Base-by-base conservation (phyloP, 1,140 invertebrate genomes). In the Drosophila bocqueti region DNA sequence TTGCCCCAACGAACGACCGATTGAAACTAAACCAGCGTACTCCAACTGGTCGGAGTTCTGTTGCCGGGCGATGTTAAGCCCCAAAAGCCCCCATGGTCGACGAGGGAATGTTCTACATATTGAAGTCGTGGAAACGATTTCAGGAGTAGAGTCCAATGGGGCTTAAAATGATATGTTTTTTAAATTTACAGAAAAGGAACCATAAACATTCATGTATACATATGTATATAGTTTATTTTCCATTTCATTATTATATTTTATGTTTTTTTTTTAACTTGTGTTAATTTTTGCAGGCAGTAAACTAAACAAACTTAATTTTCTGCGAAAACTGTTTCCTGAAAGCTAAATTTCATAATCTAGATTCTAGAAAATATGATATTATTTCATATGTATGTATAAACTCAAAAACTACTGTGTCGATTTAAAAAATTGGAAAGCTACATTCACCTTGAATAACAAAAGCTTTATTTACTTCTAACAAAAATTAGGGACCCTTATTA, bases 11-110 rank as follows among this genome's bases (percentile, higher is more conserved):
- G 50, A 81, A 43, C 68, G 73, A 58, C 72, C 49, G 76, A 80
- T 83, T 89, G 76, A 69, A 83, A 87, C 83, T 86, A 47, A 87
- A 49, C 71, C 71, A 85, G 82, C 60, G 68, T 42, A 43, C 66
- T 42, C 34, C 69, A 71, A 72, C 67, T 72, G 71, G 42, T 36
- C 29, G 40, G 26, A 40, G 21, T 62, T 36, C 36, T 29, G 26
- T 54, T 40, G 38, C 38, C 75, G 63, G 63, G 43, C 66, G 49
- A 58, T 74, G 57, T 83, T 50, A 34, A 43, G 10, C 26, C 16
- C 16, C 40, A 52, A 62, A 34, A 34, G 18, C 24, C 24, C 7
- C 15, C 40, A 7, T 26, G 26, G 47, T 36, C 67, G 47, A 69
- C 67, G 18, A 10, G 13, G n/a, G 1, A 29, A 54, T 67, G 54